Base-by-base conservation (phyloP, 1,140 invertebrate genomes). In the Holotrichia oblita region DNA sequence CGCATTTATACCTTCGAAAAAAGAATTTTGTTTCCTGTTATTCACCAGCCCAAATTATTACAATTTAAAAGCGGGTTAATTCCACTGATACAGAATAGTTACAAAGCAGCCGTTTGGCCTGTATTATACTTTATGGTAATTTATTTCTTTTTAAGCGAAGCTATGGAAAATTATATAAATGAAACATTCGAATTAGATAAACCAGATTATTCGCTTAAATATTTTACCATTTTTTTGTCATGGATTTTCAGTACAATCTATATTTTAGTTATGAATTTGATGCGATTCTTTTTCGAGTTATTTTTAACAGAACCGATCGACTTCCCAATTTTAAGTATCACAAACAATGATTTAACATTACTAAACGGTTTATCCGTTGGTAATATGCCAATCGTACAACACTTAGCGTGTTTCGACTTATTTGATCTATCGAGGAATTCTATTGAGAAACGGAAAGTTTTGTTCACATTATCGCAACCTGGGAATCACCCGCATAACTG, bases 401-500 rank as follows among this genome's bases (percentile, higher is more conserved):
- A 93, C 83, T 87, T 95, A 44, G 93, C 92, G 1, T 93, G 92
- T 74, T 87, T 92, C 42, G 93, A 94, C 85, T 87, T 95, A 3
- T 88, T 90, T 76, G 89, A 89, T 14, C 81, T 94, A 55, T 87
- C 92, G 7, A 88, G 90, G 81, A 91, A 89, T 77, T 90, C 91
- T 69, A 82, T 85, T 64, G 1, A 72, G 2, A 88, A 93, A 79
- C 89, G 94, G 79, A 79, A 85, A 48, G 83, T 90, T 75, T 87
- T 95, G 22, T 96, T 93, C 83, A 90, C 90, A 12, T 85, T 96
- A 0, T 95, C 94, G 75, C 90, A 93, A 83, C 94, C 94, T 72
- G 93, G 94, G 27, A 92, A 93, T 73, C 94, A 94, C 86, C 93
- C 94, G 1, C 92, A 93, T 79, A 94, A 93, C 81, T 96, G 94